phyloP scores from a whole-genome alignment of 2,113 vertebrate species.

The Brachypteracias leptosomus region DNA sequence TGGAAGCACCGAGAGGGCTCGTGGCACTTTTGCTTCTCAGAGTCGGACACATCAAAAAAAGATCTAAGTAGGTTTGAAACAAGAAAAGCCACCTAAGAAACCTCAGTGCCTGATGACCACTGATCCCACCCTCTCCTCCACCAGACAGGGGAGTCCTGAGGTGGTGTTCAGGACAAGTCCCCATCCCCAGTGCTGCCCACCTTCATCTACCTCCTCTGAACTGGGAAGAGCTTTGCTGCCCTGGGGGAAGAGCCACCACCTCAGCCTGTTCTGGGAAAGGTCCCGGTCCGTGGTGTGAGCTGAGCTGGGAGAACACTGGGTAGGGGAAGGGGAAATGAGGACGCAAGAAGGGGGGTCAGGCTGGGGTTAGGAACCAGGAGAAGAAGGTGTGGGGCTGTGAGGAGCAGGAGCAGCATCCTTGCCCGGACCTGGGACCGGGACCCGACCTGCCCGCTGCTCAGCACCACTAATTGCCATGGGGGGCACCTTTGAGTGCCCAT shows the following conservation, averaged over 20 bases:
- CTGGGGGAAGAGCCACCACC: not conserved
- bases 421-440: accelerated
- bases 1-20: not conserved
- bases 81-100: not conserved
- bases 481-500: not conserved
- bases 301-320: not conserved
- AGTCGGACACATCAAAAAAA: not conserved
- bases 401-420: not conserved
- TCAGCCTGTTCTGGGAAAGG: not conserved
- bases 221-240: not conserved
- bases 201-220: not conserved
- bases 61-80: accelerated
- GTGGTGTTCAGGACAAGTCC: no score
- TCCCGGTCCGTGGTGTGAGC: accelerated
- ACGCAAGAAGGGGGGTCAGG: not conserved
- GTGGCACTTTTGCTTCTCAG: not conserved
- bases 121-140: not conserved
- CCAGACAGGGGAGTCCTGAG: not conserved
- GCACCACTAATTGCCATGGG: not conserved
- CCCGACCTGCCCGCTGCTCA: accelerated
- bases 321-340: not conserved
- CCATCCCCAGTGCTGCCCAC: accelerated
- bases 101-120: not conserved
- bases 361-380: not conserved
- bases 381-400: not conserved